Evolutionary conservation across 2,888 invertebrate genomes (phyloP).

Genomic region (Drosophila demipolita): DNA sequence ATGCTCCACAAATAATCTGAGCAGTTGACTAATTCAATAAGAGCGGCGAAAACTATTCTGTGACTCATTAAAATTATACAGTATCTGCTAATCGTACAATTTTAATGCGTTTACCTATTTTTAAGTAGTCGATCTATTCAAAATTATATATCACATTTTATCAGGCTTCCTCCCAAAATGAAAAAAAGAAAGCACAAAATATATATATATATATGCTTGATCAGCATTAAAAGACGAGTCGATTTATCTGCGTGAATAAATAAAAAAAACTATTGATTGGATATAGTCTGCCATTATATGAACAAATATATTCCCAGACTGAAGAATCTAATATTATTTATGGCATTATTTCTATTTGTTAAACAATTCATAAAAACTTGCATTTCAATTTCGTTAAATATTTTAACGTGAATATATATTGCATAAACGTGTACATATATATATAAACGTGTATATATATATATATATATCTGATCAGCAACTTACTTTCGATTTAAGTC

Average conservation of each 20-base stretch:
- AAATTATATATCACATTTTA: no score
- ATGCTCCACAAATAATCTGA: background rate
- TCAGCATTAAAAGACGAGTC: background rate
- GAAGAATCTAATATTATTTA: background rate
- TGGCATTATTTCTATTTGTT: background rate
- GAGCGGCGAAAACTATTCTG: background rate
- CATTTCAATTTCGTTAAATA: background rate
- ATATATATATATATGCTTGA: background rate
- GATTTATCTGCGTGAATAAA: background rate
- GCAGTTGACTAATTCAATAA: background rate
- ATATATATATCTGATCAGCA: background rate
- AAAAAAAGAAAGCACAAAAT: no score
- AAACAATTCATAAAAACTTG: background rate
- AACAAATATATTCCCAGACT: background rate
- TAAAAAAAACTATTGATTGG: background rate
- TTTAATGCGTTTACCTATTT: no score
- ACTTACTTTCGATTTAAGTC: background rate
- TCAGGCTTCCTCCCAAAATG: no score
- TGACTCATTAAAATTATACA: background rate
- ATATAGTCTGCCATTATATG: background rate
- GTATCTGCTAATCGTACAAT: background rate
- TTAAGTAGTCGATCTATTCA: no score
- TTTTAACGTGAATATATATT: background rate
- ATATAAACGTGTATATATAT: background rate
- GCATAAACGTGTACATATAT: background rate